A percentile compares a stretch with the other conserved stretches of the same genome.
These are phyloP conservation scores for Dendrocincla tyrannina DNA, from an alignment of 2,797 vertebrate species.

Conservation along the genomic window DNA sequence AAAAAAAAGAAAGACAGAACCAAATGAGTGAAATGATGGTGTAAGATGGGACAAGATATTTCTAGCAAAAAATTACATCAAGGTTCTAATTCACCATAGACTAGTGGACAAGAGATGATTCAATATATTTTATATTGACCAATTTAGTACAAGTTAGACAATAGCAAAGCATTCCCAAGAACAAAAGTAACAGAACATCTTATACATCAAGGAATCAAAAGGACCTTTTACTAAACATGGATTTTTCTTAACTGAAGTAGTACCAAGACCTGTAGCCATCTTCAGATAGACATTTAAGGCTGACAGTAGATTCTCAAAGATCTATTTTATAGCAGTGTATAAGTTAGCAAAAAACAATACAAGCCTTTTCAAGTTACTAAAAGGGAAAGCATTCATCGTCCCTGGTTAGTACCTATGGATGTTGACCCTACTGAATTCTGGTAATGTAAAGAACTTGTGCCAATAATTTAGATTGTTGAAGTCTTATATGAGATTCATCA, in stretches of 20 bases:
- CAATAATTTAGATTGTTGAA: neutral
- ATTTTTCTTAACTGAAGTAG: neutral
- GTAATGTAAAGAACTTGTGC: neutral
- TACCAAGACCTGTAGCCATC: neutral
- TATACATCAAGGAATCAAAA: neutral
- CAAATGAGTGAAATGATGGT: neutral
- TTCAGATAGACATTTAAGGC: neutral
- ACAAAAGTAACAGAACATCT: neutral
- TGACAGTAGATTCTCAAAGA: neutral
- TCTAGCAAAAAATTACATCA: neutral
- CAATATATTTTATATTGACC: neutral
- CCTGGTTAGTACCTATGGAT: neutral
- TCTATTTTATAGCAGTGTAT: neutral
- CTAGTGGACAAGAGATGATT: neutral
- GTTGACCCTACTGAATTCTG: neutral
- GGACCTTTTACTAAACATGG: accelerated
- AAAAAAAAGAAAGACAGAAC: neutral
- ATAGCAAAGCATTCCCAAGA: neutral
- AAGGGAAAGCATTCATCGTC: neutral
- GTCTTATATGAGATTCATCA: neutral
- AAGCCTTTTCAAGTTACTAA: neutral
- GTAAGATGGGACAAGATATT: neutral
- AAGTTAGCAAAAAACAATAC: neutral
- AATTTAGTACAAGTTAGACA: neutral
- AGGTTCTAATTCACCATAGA: neutral